Evolutionary conservation across 2,888 invertebrate genomes (phyloP), one percentile per base, ranked within the genome.

Genomic region (Drosophila mulleri): DNA sequence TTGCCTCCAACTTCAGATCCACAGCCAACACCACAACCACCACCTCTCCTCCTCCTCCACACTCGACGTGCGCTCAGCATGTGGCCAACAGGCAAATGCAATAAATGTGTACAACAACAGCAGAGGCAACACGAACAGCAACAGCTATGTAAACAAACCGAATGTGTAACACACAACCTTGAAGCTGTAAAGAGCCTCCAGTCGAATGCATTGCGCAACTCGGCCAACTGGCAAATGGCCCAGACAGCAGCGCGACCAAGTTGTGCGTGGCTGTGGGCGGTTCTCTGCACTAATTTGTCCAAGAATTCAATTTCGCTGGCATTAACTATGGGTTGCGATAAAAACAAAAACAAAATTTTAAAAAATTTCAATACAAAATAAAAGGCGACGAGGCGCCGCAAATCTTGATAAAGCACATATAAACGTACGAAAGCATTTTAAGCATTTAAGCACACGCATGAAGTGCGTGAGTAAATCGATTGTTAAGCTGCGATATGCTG

Each of bases 121-220:
- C 47, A 63, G 14, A 4, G 37, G 42, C 53, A 59, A 8, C 42
- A 66, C 3, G n/a, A 67, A 16, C 35, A 60, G 18, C 45, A 60
- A 42, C 18, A 48, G 57, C 63, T 60, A 50, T 66, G 68, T 61
- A 80, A 80, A 75, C 77, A 76, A 68, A 66, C 53, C 42, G 57
- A 68, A 77, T 77, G 62, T 77, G 80, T 77, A 71, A 80, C 77
- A 60, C 63, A 70, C 80, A 80, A 76, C 77, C 77, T 80, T 78
- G 80, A 71, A 54, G 66, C 59, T 63, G 80, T 50, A 50, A 77
- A 77, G 62, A 65, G 74, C 57, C 70, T 41, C 62, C 20, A 56
- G 50, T 35, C 48, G 47, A 44, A 42, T 58, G 62, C 52, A 63
- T 79, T 79, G 82, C 82, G 82, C 80, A 79, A 80, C 68, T 56